phyloP scores from a whole-genome alignment of 2,113 vertebrate species.

The Eretmochelys imbricata region DNA sequence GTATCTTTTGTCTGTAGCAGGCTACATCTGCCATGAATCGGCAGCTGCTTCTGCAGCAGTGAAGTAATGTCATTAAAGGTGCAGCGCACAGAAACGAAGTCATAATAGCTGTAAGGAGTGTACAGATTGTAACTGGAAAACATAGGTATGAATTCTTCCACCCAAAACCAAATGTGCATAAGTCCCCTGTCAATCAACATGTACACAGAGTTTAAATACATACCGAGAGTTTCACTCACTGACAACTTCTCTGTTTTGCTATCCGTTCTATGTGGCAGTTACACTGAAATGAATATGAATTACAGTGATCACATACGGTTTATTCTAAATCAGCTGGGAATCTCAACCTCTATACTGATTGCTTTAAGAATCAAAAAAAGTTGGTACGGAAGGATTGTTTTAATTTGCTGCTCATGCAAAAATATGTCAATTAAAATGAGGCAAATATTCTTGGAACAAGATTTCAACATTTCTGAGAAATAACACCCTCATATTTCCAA shows the following conservation, averaged over 20 bases:
- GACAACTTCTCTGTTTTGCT: too few relatives aligned
- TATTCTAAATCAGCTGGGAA: neutral
- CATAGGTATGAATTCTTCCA: neutral
- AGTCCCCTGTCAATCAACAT: neutral
- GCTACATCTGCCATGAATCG: neutral
- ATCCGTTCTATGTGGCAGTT: too few relatives aligned
- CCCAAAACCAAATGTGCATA: neutral
- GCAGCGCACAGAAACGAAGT: neutral
- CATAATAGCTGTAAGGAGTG: neutral
- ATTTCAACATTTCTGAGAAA: neutral
- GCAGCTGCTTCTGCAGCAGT: neutral
- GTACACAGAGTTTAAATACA: neutral
- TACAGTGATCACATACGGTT: neutral
- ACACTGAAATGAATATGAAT: neutral
- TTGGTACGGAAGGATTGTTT: neutral
- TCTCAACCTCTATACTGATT: neutral
- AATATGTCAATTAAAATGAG: neutral
- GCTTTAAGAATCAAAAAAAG: neutral
- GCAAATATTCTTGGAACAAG: neutral
- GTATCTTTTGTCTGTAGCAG: neutral
- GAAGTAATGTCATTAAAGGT: neutral
- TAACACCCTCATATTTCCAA: neutral
- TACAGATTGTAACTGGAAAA: neutral
- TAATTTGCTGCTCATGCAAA: neutral
- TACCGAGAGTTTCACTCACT: neutral